phyloP scores from a whole-genome alignment of 2,888 invertebrate genomes.

The Pachliopta kotzebuea region DNA sequence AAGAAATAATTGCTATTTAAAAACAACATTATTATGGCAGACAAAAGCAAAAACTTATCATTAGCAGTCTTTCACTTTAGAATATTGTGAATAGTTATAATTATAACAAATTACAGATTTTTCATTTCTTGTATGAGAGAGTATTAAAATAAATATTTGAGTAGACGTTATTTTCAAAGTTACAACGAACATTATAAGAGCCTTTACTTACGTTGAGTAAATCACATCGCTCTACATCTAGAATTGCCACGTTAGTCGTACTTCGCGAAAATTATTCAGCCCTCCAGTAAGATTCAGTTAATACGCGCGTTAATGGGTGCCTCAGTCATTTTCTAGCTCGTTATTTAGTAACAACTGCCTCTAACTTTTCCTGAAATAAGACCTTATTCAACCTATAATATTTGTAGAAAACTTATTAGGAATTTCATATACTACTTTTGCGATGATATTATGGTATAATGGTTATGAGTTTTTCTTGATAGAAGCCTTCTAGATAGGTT shows the following conservation, averaged over 20 bases:
- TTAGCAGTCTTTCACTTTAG: too few relatives aligned
- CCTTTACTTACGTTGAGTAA: slow-evolving; percentile 1
- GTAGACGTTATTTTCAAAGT: neutral
- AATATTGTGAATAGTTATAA: too few relatives aligned
- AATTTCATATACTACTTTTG: neutral
- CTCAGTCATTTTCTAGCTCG: slow-evolving; percentile 23
- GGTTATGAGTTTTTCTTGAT: neutral
- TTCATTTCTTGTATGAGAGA: neutral
- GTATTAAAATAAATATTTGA: neutral
- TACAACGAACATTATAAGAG: neutral
- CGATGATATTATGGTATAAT: neutral
- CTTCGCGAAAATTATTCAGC: slow-evolving; percentile 39
- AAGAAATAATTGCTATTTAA: too few relatives aligned
- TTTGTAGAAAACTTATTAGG: neutral
- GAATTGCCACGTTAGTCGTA: slow-evolving; percentile 21
- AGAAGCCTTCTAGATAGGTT: too few relatives aligned
- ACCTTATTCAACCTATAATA: neutral
- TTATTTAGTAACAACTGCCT: slow-evolving; percentile 1
- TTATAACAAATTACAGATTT: too few relatives aligned
- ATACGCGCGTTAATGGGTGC: slow-evolving; percentile 46
- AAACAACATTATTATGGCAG: too few relatives aligned
- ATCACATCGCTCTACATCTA: slow-evolving; percentile 23
- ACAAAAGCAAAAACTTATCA: too few relatives aligned
- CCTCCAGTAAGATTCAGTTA: slow-evolving; percentile 39
- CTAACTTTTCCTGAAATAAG: slow-evolving; percentile 2